These are phyloP conservation scores for Bathynomus jamesi DNA, from an alignment of 1,140 invertebrate species.

Conservation along the genomic window DNA sequence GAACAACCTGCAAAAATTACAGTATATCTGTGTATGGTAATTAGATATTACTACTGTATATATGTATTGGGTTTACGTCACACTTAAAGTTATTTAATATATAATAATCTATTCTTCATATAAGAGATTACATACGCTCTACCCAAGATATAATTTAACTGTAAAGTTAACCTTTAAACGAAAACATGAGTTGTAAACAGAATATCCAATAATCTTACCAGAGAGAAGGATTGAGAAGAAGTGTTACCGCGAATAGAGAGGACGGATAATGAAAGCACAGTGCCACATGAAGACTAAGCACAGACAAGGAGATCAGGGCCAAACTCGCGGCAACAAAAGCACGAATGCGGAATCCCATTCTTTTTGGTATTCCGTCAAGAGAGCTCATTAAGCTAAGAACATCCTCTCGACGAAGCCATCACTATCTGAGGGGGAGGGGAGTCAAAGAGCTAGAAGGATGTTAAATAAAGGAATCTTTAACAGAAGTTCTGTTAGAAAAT, in stretches of 20 bases:
- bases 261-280: slow-evolving; percentile 28
- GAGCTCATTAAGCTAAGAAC: too few species aligned
- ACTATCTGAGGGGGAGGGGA: too few species aligned
- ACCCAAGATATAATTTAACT: background rate
- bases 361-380: too few species aligned
- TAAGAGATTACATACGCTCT: background rate
- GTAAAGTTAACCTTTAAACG: background rate
- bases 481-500: too few species aligned
- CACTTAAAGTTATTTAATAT: background rate
- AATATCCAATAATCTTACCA: slow-evolving; percentile 25
- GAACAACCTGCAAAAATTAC: slow-evolving; percentile 14
- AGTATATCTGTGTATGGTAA: background rate
- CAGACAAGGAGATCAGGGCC: slow-evolving; percentile 18
- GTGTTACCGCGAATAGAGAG: slow-evolving; percentile 25
- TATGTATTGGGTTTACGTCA: background rate
- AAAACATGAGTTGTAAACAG: background rate
- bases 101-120: slow-evolving; percentile 4
- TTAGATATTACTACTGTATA: background rate
- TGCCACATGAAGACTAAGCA: slow-evolving; percentile 23
- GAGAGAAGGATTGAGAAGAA: slow-evolving; percentile 28
- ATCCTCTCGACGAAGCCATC: too few species aligned
- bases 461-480: too few species aligned
- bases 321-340: slow-evolving; percentile 17
- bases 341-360: slow-evolving; percentile 19
- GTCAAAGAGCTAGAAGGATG: too few species aligned